phyloP scores from a whole-genome alignment of 1,140 invertebrate species.

The Brevipalpus yothersi region DNA sequence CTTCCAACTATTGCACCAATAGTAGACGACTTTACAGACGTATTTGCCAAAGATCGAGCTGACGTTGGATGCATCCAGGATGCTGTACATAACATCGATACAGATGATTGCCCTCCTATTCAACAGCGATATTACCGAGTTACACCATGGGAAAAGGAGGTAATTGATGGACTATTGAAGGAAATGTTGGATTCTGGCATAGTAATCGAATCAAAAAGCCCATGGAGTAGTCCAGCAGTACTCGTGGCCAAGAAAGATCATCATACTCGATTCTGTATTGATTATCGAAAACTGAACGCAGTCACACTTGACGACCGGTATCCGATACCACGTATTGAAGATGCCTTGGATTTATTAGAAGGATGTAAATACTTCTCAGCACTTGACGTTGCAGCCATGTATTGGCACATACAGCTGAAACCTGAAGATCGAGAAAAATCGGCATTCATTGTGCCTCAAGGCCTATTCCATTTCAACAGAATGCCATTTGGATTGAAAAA shows the following conservation, averaged over 20 bases:
- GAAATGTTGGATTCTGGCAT: constrained; percentile 11
- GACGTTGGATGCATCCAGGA: too few species aligned
- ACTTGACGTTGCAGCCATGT: constrained; percentile 21
- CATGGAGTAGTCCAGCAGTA: constrained; percentile 11
- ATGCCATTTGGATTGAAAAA: neutral
- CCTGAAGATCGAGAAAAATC: neutral
- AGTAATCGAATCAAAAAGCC: constrained; percentile 9
- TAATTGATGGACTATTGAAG: constrained; percentile 6
- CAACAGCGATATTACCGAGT: too few species aligned
- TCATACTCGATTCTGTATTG: neutral
- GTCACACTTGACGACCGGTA: constrained; percentile 7
- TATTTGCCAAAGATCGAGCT: too few species aligned
- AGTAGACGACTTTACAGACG: too few species aligned
- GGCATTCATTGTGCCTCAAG: neutral
- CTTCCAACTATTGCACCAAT: too few species aligned
- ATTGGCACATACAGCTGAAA: constrained; percentile 14
- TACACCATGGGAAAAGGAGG: too few species aligned
- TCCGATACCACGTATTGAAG: constrained; percentile 22
- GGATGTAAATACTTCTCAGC: constrained; percentile 20
- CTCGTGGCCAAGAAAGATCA: constrained; percentile 10
- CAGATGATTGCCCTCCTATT: too few species aligned
- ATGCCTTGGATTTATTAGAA: constrained; percentile 18
- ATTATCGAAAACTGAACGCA: constrained; percentile 8
- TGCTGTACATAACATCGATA: too few species aligned
- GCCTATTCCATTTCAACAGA: neutral